Conservation (phyloP, 2,888 invertebrate genomes). For the Diaphora mendica region DNA sequence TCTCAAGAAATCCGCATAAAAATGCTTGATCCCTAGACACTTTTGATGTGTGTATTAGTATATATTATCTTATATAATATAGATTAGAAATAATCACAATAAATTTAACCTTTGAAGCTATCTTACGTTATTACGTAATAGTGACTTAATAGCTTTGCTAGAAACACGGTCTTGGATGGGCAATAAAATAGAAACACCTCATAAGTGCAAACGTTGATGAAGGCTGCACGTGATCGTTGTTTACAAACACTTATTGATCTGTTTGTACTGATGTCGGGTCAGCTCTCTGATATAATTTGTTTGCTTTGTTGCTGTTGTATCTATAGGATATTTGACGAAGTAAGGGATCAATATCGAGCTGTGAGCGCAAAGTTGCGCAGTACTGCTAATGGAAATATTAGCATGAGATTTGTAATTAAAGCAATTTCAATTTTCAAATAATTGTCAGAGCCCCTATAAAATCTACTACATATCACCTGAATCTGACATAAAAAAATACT, state of each 20-base stretch:
- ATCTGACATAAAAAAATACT: neutral
- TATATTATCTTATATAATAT: no score
- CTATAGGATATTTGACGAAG: neutral
- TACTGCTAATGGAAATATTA: neutral
- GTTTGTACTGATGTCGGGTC: constrained; percentile 22
- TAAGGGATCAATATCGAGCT: neutral
- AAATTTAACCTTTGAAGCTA: neutral
- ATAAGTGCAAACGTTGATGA: constrained; percentile 11
- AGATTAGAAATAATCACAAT: no score
- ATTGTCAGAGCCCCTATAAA: neutral
- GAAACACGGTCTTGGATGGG: constrained; percentile 24
- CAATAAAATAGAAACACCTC: constrained; percentile 34
- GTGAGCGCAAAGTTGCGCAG: neutral
- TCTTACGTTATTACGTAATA: constrained; percentile 15
- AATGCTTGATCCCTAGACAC: no score
- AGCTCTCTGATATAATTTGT: constrained; percentile 18
- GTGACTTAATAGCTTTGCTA: constrained; percentile 27
- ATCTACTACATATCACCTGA: neutral
- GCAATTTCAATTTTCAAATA: no score
- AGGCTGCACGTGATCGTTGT: constrained; percentile 31
- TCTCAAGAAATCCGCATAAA: no score
- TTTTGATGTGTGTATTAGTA: no score
- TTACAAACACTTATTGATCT: constrained; percentile 41
- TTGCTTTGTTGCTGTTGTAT: constrained; percentile 7
- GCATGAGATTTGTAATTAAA: no score